Conservation (phyloP, 2,888 invertebrate genomes). For the Thumatha senex region DNA sequence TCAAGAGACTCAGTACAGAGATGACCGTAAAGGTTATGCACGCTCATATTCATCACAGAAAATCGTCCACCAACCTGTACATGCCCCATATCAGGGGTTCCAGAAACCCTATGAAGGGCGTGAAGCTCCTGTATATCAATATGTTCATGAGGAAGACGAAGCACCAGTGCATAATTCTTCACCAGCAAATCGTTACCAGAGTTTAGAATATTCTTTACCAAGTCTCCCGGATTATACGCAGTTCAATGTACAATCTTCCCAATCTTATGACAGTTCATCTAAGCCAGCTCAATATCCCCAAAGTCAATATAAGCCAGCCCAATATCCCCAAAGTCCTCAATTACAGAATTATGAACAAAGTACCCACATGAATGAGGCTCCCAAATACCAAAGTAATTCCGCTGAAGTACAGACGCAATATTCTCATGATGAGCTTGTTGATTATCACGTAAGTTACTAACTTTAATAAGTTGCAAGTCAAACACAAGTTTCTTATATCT, state of each 20-base stretch:
- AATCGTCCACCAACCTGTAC: conserved; percentile 51
- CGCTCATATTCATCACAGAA: conserved; percentile 60
- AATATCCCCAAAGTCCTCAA: conserved; percentile 30
- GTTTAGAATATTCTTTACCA: conserved; percentile 28
- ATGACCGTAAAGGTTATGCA: conserved; percentile 27
- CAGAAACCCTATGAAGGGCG: conserved; percentile 51
- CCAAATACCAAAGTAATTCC: conserved; percentile 25
- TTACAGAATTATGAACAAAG: conserved; percentile 23
- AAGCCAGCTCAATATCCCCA: conserved; percentile 22
- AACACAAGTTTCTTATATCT: too few species aligned
- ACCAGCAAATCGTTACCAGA: conserved; percentile 33
- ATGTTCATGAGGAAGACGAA: conserved; percentile 46
- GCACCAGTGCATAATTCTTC: conserved; percentile 25
- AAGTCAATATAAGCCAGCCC: conserved; percentile 15
- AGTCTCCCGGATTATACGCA: conserved; percentile 40
- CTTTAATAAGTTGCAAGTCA: not conserved
- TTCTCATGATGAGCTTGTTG: conserved; percentile 68
- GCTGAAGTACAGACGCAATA: conserved; percentile 40
- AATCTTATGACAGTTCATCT: conserved; percentile 8
- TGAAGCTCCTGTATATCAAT: conserved; percentile 56
- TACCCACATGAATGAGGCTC: conserved; percentile 6
- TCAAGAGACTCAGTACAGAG: conserved; percentile 22
- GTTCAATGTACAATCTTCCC: not conserved
- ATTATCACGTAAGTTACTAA: conserved; percentile 73
- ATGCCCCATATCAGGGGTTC: conserved; percentile 48